Evolutionary conservation across 2,113 vertebrate genomes (phyloP), one percentile per base, ranked within the genome.

Genomic region (Haemorhous mexicanus): DNA sequence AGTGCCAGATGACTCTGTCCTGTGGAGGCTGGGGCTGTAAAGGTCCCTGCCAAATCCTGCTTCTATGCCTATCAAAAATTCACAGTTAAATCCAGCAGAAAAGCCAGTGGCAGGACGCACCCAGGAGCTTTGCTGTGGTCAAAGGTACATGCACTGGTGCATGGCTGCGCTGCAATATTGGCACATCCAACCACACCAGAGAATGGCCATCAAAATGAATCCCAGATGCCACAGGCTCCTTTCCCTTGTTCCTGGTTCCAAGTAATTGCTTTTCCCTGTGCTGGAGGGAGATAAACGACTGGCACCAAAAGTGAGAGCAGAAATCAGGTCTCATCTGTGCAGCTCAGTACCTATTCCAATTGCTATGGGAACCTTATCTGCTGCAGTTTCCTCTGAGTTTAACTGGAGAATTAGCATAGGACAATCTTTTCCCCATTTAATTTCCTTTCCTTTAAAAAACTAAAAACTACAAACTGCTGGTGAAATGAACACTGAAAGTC

Each of bases 341-440:
- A 5, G 13, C 16, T 50, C 6, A 0, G 66, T 55, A 50, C 82
- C 94, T 93, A 24, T 56, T 84, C 77, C 92, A 37, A 93, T 94
- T 93, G 92, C 95, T 92, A 81, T 92, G 92, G 96, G 93, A 95
- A 94, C 94, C 92, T 96, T 96, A 90, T 95, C 94, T 95, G 68
- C 37, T 81, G 68, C 64, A 27, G 43, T 28, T 84, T 68, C 76
- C 87, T 89, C 52, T 21, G 35, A 81, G 43, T 88, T 90, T 89
- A 78, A 81, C 72, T 74, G 68, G 27, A 74, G 79, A 86, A 94
- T 94, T 96, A 95, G 72, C 87, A 96, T 35, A 88, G 66, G 73
- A 39, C 72, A 74, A 81, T 70, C 68, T 82, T 93, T 26, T 22
- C 39, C 32, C 35, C 8, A 3, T 63, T 94, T 88, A 77, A 93